Percentiles rank a stretch among this genome's conserved stretches.
These are phyloP conservation scores for Agriopis leucophaearia DNA, from an alignment of 2,888 invertebrate species.

Conservation along the genomic window DNA sequence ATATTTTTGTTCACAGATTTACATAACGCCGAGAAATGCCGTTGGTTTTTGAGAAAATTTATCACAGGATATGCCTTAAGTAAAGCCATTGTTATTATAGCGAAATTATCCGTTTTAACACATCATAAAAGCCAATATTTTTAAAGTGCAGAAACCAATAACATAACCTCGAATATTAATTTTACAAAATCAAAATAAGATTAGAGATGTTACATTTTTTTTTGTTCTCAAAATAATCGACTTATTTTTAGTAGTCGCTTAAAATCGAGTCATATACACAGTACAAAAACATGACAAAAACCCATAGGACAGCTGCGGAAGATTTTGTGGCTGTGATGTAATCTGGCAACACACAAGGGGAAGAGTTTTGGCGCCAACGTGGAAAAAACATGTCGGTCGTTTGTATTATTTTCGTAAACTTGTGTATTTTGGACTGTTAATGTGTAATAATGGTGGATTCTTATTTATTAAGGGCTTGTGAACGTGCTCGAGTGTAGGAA, in stretches of 20 bases:
- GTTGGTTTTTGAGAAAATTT: conserved; percentile 49
- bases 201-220: conserved; percentile 3
- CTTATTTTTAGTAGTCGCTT: not conserved
- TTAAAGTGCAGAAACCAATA: not conserved
- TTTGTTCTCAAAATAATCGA: not conserved
- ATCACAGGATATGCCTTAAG: conserved; percentile 50
- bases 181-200: conserved; percentile 11
- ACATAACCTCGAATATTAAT: conserved; percentile 23
- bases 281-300: too few species aligned
- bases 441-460: not conserved
- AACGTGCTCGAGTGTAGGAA: not conserved
- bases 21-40: conserved; percentile 57
- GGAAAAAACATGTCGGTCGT: too few species aligned
- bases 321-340: not conserved
- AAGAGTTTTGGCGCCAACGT: not conserved
- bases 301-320: too few species aligned
- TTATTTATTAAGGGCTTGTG: not conserved
- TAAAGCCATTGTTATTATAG: conserved; percentile 49
- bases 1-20: conserved; percentile 53
- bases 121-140: conserved; percentile 2
- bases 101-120: conserved; percentile 9
- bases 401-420: too few species aligned
- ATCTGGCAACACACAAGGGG: not conserved
- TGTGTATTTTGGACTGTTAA: too few species aligned
- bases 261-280: too few species aligned